Evolutionary conservation across 2,888 invertebrate genomes (phyloP), one percentile per base, ranked within the genome.

Genomic region (Pollenia angustigena): DNA sequence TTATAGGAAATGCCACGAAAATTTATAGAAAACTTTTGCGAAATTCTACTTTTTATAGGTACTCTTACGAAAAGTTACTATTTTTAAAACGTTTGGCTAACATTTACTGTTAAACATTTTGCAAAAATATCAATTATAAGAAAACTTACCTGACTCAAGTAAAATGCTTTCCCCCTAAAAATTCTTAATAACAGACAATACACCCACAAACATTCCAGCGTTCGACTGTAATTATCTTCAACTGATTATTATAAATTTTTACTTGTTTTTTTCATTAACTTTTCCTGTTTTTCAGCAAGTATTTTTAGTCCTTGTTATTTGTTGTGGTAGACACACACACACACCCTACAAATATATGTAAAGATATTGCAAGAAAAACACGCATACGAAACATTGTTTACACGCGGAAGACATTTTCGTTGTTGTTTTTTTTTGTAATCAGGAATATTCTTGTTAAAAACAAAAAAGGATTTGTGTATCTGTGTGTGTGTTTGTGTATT

Each of bases 341-440:
- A 69, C 12, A 32, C 14, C 3, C 50, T n/a, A 32, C 32, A 32
- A 32, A 32, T 32, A 0, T 6, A 32, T 32, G 32, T 6, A 32
- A 32, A 32, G 32, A 6, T 6, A 32, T 32, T 32, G 32, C 23
- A 23, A 23, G 1, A 7, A 58, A 48, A 81, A 79, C 56, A 46
- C 68, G 40, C 48, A 79, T 50, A 79, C 68, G 12, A 60, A 74
- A 40, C 18, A 81, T 84, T 88, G 87, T 88, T 88, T 89, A 76
- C 79, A 89, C 76, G 81, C 85, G 86, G 85, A 86, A 87, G 85
- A 86, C 83, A 81, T 83, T 85, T 83, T 81, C 46, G 56, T 74
- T 56, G 62, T 54, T 64, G 18, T 60, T 62, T 81, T 60, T 62
- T 81, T 68, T 81, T 60, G 32, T 76, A 7, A 54, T 76, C 69